Evolutionary conservation across 2,113 vertebrate genomes (phyloP).

Genomic region (Chunga burmeisteri): DNA sequence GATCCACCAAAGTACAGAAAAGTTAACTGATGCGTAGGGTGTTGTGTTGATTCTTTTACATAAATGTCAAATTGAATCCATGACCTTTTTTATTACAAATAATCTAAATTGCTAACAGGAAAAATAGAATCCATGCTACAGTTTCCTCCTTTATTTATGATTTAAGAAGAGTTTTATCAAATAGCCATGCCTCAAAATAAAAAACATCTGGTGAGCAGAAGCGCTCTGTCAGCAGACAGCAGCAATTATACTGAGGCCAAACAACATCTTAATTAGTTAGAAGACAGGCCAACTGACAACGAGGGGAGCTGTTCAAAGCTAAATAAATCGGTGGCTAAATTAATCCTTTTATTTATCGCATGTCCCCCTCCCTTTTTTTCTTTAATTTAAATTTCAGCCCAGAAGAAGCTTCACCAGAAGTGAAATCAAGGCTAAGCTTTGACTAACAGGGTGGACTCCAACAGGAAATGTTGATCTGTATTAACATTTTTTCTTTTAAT

Average conservation of each 20-base stretch:
- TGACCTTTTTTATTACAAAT: background rate
- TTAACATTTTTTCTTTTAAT: background rate
- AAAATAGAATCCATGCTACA: constrained; percentile 6
- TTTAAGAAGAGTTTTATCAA: constrained; percentile 58
- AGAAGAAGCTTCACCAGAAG: background rate
- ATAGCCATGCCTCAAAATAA: constrained; percentile 39
- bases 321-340: background rate
- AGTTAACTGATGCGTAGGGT: background rate
- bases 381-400: background rate
- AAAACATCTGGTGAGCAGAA: constrained; percentile 67
- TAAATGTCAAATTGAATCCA: background rate
- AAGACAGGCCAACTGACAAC: constrained; percentile 30
- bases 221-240: constrained; percentile 64
- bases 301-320: constrained; percentile 15
- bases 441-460: background rate
- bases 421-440: background rate
- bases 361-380: background rate
- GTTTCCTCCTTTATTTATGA: constrained; percentile 49
- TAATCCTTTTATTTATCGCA: background rate
- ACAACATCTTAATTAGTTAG: constrained; percentile 64
- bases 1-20: background rate
- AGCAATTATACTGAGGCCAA: constrained; percentile 58
- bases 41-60: background rate
- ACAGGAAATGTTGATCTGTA: background rate
- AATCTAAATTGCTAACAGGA: background rate